Percentiles rank a stretch among this genome's conserved stretches.
Conservation (phyloP, 2,888 invertebrate species). For the Pachycephus smyrnensis region DNA sequence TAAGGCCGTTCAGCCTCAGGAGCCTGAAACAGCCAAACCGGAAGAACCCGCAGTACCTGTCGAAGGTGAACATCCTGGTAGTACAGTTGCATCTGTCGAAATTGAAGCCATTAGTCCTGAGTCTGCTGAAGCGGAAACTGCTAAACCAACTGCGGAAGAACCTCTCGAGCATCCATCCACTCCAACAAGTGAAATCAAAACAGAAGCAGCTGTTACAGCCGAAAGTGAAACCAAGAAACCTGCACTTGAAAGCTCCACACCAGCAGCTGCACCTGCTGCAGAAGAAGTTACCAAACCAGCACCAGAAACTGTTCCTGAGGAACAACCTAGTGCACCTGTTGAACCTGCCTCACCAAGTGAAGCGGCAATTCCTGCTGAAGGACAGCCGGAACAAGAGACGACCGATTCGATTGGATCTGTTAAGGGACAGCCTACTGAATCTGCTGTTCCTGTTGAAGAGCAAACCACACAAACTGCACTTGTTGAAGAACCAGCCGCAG, state of each 20-base stretch:
- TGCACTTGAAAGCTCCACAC: slow-evolving; percentile 9
- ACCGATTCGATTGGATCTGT: not conserved
- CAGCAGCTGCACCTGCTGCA: slow-evolving; percentile 20
- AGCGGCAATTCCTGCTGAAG: slow-evolving; percentile 10
- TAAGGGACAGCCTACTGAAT: not conserved
- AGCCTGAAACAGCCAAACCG: too few species aligned
- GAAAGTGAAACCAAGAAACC: slow-evolving; percentile 19
- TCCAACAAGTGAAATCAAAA: not conserved
- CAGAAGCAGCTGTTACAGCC: not conserved
- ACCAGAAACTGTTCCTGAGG: slow-evolving; percentile 11
- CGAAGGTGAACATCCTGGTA: too few species aligned
- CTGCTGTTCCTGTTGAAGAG: slow-evolving; percentile 6
- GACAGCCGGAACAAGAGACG: slow-evolving; percentile 17
- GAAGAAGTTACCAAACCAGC: slow-evolving; percentile 21
- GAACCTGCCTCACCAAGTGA: slow-evolving; percentile 11
- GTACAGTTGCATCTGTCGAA: too few species aligned
- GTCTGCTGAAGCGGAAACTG: slow-evolving; percentile 7
- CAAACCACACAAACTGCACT: slow-evolving; percentile 8
- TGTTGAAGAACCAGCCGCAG: slow-evolving; percentile 15
- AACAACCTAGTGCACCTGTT: slow-evolving; percentile 5
- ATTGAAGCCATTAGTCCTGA: too few species aligned
- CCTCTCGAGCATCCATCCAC: too few species aligned
- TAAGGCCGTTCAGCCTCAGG: too few species aligned
- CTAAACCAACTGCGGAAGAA: slow-evolving; percentile 17
- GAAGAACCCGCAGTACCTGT: too few species aligned